Percentiles rank a stretch among this genome's conserved stretches.
Conservation (phyloP, 1,140 invertebrate genomes). For the Zaprionus vittiger region DNA sequence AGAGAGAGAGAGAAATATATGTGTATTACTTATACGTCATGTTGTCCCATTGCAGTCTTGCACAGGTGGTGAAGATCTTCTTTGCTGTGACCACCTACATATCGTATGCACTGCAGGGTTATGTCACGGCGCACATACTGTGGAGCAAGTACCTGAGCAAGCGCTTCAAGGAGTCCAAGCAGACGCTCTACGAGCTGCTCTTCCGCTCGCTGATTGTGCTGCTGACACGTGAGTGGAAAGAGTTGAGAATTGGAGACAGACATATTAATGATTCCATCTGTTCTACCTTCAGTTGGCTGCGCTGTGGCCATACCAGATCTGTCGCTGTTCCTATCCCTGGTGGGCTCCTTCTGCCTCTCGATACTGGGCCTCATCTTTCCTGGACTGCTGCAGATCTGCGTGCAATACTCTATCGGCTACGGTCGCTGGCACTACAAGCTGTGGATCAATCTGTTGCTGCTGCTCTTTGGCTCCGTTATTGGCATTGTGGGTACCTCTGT, state of each 20-base stretch:
- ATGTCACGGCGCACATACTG: constrained; percentile 95
- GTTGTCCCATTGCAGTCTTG: constrained; percentile 87
- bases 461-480: constrained; percentile 88
- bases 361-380: constrained; percentile 97
- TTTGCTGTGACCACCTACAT: constrained; percentile 95
- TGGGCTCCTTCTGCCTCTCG: constrained; percentile 94
- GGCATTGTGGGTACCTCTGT: constrained; percentile 90
- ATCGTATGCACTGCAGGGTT: constrained; percentile 96
- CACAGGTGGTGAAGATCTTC: constrained; percentile 91
- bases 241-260: background rate
- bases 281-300: constrained; percentile 87
- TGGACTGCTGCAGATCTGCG: constrained; percentile 88
- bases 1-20: background rate
- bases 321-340: constrained; percentile 95
- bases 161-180: constrained; percentile 85
- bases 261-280: constrained; percentile 22
- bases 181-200: constrained; percentile 86
- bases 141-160: constrained; percentile 91
- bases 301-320: constrained; percentile 94
- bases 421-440: constrained; percentile 85
- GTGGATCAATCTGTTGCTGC: constrained; percentile 87
- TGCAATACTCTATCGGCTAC: constrained; percentile 68
- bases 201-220: constrained; percentile 88
- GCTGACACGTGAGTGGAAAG: constrained; percentile 88
- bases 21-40: background rate